Evolutionary conservation across 2,797 vertebrate genomes (phyloP).

Genomic region (Perodicticus potto): DNA sequence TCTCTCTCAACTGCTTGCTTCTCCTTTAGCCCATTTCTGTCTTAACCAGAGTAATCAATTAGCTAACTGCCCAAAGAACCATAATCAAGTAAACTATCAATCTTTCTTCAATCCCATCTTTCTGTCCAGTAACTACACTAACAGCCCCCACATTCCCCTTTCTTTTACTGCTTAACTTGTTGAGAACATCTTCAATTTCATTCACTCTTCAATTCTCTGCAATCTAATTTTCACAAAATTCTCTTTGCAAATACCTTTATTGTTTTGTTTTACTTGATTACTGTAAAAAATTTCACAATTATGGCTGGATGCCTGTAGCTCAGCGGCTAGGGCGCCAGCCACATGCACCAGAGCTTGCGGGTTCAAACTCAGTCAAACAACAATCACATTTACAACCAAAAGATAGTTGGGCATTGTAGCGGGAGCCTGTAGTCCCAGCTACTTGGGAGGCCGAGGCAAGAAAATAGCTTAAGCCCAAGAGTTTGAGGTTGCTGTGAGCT

Average conservation of each 20-base stretch:
- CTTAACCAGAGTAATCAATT: neutral
- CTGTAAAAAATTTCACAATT: neutral
- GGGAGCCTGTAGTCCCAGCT: too few relatives aligned
- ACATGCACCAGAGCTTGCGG: too few relatives aligned
- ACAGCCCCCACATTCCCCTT: neutral
- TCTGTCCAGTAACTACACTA: neutral
- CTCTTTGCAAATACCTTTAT: conserved; percentile 30
- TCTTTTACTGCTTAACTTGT: neutral
- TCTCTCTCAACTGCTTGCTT: neutral
- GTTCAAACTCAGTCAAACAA: too few relatives aligned
- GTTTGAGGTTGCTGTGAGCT: too few relatives aligned
- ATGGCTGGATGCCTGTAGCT: neutral
- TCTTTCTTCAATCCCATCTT: neutral
- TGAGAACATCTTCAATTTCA: neutral
- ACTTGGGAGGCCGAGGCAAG: too few relatives aligned
- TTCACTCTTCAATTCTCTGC: neutral
- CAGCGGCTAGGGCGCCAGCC: too few relatives aligned
- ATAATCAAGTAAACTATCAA: neutral
- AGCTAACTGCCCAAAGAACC: neutral
- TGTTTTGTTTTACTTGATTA: conserved; percentile 23
- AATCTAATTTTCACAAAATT: neutral
- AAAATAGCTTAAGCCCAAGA: too few relatives aligned
- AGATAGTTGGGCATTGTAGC: too few relatives aligned
- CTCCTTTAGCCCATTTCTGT: neutral
- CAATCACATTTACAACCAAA: too few relatives aligned